A percentile compares a stretch with the other conserved stretches of the same genome.
Evolutionary conservation across 2,888 invertebrate species (phyloP).

Genomic region (Cylloceria caligata): DNA sequence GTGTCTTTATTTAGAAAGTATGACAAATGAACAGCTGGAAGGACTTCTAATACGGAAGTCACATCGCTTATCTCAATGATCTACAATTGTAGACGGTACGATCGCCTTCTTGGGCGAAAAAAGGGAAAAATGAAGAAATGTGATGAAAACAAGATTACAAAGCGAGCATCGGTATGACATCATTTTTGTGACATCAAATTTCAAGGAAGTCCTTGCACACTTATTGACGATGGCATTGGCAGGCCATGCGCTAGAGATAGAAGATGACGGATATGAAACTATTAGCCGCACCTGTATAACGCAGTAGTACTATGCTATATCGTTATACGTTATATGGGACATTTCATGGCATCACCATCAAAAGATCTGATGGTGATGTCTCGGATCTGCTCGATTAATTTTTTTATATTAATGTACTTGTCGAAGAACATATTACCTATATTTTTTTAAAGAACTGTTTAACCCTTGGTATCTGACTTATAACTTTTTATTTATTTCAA

Average conservation of each 20-base stretch:
- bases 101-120: slow-evolving; percentile 23
- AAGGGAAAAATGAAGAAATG: slow-evolving; percentile 27
- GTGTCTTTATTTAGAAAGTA: slow-evolving; percentile 6
- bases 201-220: slow-evolving; percentile 61
- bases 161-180: slow-evolving; percentile 42
- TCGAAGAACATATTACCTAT: too few relatives aligned
- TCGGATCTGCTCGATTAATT: too few relatives aligned
- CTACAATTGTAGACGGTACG: slow-evolving; percentile 32
- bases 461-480: too few relatives aligned
- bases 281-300: slow-evolving; percentile 28
- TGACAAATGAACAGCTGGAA: slow-evolving; percentile 3
- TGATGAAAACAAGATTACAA: slow-evolving; percentile 45
- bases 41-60: slow-evolving; percentile 23
- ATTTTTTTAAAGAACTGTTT: too few relatives aligned
- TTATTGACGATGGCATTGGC: slow-evolving; percentile 46
- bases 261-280: slow-evolving; percentile 29
- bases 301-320: too few relatives aligned
- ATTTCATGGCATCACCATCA: too few relatives aligned
- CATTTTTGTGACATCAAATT: slow-evolving; percentile 52
- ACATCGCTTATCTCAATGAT: slow-evolving; percentile 18
- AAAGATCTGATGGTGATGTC: too few relatives aligned
- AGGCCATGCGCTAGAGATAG: slow-evolving; percentile 27
- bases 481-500: too few relatives aligned
- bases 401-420: too few relatives aligned
- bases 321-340: too few relatives aligned